Evolutionary conservation across 92 coral and sea anemone genomes (phyloP), one percentile per base, ranked within the genome.

Genomic region (Phenganax marumi): DNA sequence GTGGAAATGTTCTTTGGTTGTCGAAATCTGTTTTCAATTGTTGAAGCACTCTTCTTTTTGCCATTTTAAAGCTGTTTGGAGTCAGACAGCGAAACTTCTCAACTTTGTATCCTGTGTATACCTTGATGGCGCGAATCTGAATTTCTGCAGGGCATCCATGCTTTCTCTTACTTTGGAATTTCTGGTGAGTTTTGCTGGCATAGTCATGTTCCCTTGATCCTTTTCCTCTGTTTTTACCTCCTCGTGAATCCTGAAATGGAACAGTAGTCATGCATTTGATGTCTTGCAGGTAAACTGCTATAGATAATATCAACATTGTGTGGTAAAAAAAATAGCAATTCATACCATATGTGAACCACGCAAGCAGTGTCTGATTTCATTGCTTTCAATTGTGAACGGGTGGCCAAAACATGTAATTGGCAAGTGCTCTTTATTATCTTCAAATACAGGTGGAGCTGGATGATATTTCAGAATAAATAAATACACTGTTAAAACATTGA

Each of bases 271-370:
- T 58, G 21, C 22, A 62, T 18, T 23, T 62, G 26, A n/a, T 62
- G 0, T 33, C 43, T 33, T 33, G 43, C 43, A 8, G 43, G 68
- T 25, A 62, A 62, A 62, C 68, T 62, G 26, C 43, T 33, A 33
- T 33, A 33, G 2, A 33, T 33, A 5, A 33, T 2, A 33, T 33
- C 43, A 33, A 33, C 43, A 33, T 33, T 33, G 2, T 33, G 68
- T 62, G 10, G 68, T 8, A 58, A 18, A 53, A 77, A 16, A 24
- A 25, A 10, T 48, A 24, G 26, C 10, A 56, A 70, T 12, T 52
- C 26, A 81, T 65, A 86, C 86, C 86, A 81, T 81, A 9, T 46
- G 43, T 14, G 89, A 81, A 61, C 86, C 89, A 61, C 73, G 89
- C 48, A 86, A 75, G 21, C 86, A 86, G 56, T 73, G 86, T 74